These are phyloP conservation scores for Scolanthus callimorphus DNA, from an alignment of 92 coral and sea anemone genomes.

Conservation along the genomic window DNA sequence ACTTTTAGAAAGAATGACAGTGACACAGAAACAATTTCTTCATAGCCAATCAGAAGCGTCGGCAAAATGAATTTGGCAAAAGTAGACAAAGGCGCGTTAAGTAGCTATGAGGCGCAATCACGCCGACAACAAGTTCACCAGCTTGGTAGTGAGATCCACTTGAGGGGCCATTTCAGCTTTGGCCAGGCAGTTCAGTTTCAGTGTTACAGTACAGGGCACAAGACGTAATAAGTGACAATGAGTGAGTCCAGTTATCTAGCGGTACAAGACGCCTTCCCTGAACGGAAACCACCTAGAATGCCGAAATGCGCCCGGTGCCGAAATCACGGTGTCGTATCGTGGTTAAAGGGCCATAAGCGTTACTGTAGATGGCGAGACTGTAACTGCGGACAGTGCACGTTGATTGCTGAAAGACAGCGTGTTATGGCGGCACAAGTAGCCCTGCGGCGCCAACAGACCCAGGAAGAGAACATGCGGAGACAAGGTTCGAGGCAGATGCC, in stretches of 20 bases:
- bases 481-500: constrained; percentile 33
- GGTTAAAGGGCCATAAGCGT: constrained; percentile 84
- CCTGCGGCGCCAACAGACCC: constrained; percentile 84
- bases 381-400: constrained; percentile 76
- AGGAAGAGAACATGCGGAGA: constrained; percentile 84
- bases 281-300: constrained; percentile 74
- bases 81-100: constrained; percentile 49
- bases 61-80: constrained; percentile 22
- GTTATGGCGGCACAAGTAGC: constrained; percentile 96
- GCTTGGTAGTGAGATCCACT: too few relatives aligned
- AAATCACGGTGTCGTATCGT: constrained; percentile 79
- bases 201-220: constrained; percentile 14
- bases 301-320: constrained; percentile 90
- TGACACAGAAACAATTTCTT: constrained; percentile 53
- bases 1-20: constrained; percentile 52
- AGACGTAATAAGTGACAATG: constrained; percentile 18
- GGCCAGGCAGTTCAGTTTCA: too few relatives aligned
- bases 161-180: constrained; percentile 23
- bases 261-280: constrained; percentile 58
- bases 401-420: constrained; percentile 83
- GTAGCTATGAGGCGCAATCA: too few relatives aligned
- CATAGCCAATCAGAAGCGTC: constrained; percentile 40
- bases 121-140: too few relatives aligned
- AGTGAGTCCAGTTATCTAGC: constrained; percentile 55
- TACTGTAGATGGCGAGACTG: constrained; percentile 87